Base-by-base conservation (phyloP, 2,888 invertebrate species). In the Bhutanitis thaidina region DNA sequence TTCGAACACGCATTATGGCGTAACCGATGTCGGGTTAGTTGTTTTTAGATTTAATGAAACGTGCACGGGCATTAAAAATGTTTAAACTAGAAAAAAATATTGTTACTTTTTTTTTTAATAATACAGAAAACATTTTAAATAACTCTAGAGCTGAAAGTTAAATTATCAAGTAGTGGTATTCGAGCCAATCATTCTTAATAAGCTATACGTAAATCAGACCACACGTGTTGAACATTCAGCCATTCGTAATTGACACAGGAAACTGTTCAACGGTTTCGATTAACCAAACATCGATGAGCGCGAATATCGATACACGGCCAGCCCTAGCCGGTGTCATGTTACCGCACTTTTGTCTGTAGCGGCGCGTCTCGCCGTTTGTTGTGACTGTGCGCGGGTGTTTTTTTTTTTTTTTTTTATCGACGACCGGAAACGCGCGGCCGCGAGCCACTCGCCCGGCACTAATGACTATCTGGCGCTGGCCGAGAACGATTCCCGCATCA, bases 261-360 rank as follows among this genome's bases (percentile, higher is more conserved):
- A 20, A 20, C 20, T 20, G 20, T 4, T 20, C n/a, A n/a, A 20
- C 5, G 5, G 20, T 20, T 20, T 20, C 20, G 2, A 4, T 20
- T 5, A 20, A 20, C 20, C 3, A 4, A 20, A 20, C 2, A 20
- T 20, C 20, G 20, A 4, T 4, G n/a, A 30, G 10, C n/a, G n/a
- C 3, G 10, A 3, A 30, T 30, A 36, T 1, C n/a, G 36, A 3
- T 12, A 7, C 3, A 10, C 12, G 49, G 34, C 51, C 56, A 41
- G 36, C 65, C 50, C 63, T 66, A 65, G 44, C 64, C 67, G 69
- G 75, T 76, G 74, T 74, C 62, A 53, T 52, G 65, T 70, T 71
- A 68, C 65, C 56, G 60, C 59, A 58, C 61, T 61, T 61, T 53
- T 58, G 59, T 58, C 59, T 53, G 57, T 56, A 43, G 53, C 49